Conservation (phyloP, 2,888 invertebrate genomes). For the Calameuta filiformis region DNA sequence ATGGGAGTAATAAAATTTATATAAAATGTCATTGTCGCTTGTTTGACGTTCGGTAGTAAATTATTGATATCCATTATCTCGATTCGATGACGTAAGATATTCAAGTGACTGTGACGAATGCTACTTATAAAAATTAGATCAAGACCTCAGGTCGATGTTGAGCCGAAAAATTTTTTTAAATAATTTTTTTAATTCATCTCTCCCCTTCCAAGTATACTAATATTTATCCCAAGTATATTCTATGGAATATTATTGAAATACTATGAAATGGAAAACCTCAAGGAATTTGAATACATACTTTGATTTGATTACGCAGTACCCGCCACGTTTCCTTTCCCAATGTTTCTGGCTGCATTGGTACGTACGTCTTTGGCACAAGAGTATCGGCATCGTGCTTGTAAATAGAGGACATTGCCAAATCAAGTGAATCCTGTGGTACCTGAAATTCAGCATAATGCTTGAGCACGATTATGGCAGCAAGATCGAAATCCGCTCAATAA, state of each 20-base stretch:
- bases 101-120: neutral
- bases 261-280: too few relatives aligned
- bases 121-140: neutral
- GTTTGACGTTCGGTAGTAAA: conserved; percentile 39
- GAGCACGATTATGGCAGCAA: neutral
- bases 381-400: conserved; percentile 76
- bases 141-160: neutral
- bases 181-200: neutral
- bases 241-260: too few relatives aligned
- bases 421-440: conserved; percentile 77
- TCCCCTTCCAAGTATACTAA: too few relatives aligned
- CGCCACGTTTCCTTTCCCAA: conserved; percentile 75
- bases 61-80: conserved; percentile 42
- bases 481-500: neutral
- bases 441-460: conserved; percentile 46
- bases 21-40: conserved; percentile 38
- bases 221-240: too few relatives aligned
- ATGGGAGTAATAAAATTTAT: conserved; percentile 38
- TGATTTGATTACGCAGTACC: conserved; percentile 71
- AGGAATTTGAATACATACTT: conserved; percentile 34
- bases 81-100: neutral
- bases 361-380: conserved; percentile 62
- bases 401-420: conserved; percentile 74
- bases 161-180: neutral
- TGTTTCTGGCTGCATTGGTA: conserved; percentile 77